A percentile compares a stretch with the other conserved stretches of the same genome.
phyloP scores from a whole-genome alignment of 2,797 vertebrate species.

The Kryptopterus vitreolus region DNA sequence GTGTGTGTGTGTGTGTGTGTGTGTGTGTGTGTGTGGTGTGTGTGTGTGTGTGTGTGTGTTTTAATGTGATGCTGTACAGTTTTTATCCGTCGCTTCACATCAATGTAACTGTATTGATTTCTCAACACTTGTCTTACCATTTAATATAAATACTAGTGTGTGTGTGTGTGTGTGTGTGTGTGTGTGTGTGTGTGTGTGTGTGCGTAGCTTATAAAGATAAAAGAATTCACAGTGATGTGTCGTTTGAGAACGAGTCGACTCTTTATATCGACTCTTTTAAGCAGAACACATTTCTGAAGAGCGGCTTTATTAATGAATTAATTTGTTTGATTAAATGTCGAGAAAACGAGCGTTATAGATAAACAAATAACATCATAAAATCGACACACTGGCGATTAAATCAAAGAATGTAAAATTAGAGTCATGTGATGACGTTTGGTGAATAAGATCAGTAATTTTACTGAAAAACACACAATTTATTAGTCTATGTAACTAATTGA shows the following conservation, averaged over 20 bases:
- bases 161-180: background rate
- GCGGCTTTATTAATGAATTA: too few species aligned
- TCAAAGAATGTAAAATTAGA: too few species aligned
- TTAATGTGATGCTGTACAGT: slow-evolving; percentile 22
- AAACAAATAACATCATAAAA: too few species aligned
- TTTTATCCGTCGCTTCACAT: slow-evolving; percentile 52
- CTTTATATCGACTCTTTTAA: background rate
- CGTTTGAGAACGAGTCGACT: background rate
- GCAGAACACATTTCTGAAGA: too few species aligned
- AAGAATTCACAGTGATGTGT: background rate
- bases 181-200: background rate
- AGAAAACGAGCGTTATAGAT: too few species aligned
- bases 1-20: slow-evolving; percentile 21
- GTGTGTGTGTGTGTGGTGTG: background rate
- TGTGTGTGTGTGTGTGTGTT: background rate
- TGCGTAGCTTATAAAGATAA: background rate
- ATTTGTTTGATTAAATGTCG: too few species aligned
- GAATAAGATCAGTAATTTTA: too few species aligned
- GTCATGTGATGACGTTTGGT: too few species aligned
- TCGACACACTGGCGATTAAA: too few species aligned
- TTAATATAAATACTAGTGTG: background rate
- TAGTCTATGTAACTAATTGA: too few species aligned
- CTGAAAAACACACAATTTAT: too few species aligned
- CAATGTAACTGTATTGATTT: slow-evolving; percentile 41
- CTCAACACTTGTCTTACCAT: slow-evolving; percentile 1